These are phyloP conservation scores for Pheosia tremula DNA, from an alignment of 2,888 invertebrate genomes.

Conservation along the genomic window DNA sequence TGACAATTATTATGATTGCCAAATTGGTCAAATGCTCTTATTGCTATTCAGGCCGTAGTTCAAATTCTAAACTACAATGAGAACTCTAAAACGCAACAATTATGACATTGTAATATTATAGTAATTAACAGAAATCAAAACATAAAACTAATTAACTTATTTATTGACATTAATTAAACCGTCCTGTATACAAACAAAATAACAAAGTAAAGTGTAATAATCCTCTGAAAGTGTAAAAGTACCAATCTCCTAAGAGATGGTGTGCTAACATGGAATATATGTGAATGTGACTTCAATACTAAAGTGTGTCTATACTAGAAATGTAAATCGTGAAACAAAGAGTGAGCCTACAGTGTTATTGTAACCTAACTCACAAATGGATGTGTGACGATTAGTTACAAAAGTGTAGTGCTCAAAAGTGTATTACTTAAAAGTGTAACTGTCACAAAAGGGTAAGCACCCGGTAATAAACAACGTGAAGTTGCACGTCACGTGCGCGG, in stretches of 20 bases:
- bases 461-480: slow-evolving; percentile 28
- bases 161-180: too few relatives aligned
- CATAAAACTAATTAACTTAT: too few relatives aligned
- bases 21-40: neutral
- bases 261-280: neutral
- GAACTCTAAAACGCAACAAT: too few relatives aligned
- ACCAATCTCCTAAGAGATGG: neutral
- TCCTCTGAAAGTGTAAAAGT: neutral
- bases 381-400: neutral
- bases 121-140: too few relatives aligned
- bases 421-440: slow-evolving; percentile 16
- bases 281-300: neutral
- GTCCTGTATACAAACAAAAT: too few relatives aligned
- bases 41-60: too few relatives aligned
- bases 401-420: neutral
- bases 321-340: neutral
- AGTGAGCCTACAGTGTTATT: neutral
- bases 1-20: neutral
- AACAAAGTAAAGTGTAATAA: neutral
- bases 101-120: too few relatives aligned
- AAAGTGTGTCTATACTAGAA: neutral
- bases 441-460: slow-evolving; percentile 12
- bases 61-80: too few relatives aligned
- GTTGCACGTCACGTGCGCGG: slow-evolving; percentile 56
- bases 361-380: neutral